These are phyloP conservation scores for Physocephala rufipes DNA, from an alignment of 2,888 invertebrate genomes.

Conservation along the genomic window DNA sequence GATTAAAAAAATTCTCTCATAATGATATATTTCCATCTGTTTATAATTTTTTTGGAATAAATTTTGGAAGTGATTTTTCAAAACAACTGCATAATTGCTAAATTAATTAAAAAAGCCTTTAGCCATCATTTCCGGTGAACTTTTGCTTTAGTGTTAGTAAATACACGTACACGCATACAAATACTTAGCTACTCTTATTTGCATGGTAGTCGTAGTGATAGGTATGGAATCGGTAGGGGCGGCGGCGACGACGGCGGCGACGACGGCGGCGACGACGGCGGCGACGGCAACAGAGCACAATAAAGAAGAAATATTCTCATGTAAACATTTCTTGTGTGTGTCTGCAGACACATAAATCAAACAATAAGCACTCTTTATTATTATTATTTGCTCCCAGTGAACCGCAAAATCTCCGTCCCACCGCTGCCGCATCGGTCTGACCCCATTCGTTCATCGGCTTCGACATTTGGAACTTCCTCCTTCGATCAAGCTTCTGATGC, in stretches of 20 bases:
- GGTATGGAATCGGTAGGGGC: too few species aligned
- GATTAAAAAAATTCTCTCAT: constrained; percentile 26
- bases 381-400: constrained; percentile 63
- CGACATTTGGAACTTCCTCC: neutral
- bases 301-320: constrained; percentile 43
- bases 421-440: constrained; percentile 11
- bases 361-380: constrained; percentile 66
- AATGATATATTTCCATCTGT: neutral
- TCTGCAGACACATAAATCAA: constrained; percentile 66
- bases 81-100: constrained; percentile 6
- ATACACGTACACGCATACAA: neutral
- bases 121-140: neutral
- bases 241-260: constrained; percentile 44
- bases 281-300: constrained; percentile 44
- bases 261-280: neutral
- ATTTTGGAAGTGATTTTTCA: neutral
- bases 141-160: neutral
- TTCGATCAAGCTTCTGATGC: constrained; percentile 38
- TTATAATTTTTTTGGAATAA: constrained; percentile 18
- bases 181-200: neutral
- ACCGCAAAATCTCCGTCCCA: constrained; percentile 7
- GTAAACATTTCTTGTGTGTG: constrained; percentile 47
- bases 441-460: neutral
- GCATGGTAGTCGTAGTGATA: too few species aligned
- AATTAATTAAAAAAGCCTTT: neutral